Base-by-base conservation (phyloP, 2,797 vertebrate species). In the Mionectes olivaceus region DNA sequence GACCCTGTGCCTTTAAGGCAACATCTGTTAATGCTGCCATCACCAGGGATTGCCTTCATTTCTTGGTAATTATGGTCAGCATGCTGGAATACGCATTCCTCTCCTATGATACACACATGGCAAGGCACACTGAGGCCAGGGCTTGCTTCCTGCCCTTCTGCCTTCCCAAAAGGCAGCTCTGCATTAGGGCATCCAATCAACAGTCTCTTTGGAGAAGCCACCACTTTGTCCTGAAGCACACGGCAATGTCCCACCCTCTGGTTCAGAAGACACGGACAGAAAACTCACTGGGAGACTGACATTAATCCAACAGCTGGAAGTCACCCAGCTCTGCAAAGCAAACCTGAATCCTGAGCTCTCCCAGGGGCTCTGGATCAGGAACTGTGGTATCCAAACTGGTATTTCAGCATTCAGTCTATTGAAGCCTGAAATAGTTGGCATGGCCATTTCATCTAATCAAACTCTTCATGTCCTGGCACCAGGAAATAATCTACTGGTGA, bases 1-100 rank as follows among this genome's bases (percentile, higher is more conserved):
- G 86, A 73, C 37, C 67, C 68, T 87, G 68, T 83, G 86, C 88
- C 90, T 93, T 94, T 90, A 87, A 97, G 90, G 92, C 86, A 94
- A 57, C 63, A 67, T 79, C 83, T 91, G 82, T 80, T 60, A 92
- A 47, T 32, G 63, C 33, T 49, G 55, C 91, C 64, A 89, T 95
- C 95, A 77, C 15, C 71, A 43, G 90, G 89, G 71, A 75, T 19
- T 57, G 86, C 77, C 87, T 93, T 94, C 52, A 80, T 65, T 63
- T 44, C 60, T 56, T 50, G 60, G 78, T 85, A 87, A 92, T 84
- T 83, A 67, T 0, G 5, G 70, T 43, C 64, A 94, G 68, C 64
- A 53, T 13, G 19, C 67, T 61, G 32, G 53, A 95, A 85, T 53
- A 30, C 43, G 67, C 64, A 4, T 56, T 85, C 59, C 74, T 39